These are phyloP conservation scores for Champsocephalus esox DNA, from an alignment of 2,797 vertebrate species.

Conservation along the genomic window DNA sequence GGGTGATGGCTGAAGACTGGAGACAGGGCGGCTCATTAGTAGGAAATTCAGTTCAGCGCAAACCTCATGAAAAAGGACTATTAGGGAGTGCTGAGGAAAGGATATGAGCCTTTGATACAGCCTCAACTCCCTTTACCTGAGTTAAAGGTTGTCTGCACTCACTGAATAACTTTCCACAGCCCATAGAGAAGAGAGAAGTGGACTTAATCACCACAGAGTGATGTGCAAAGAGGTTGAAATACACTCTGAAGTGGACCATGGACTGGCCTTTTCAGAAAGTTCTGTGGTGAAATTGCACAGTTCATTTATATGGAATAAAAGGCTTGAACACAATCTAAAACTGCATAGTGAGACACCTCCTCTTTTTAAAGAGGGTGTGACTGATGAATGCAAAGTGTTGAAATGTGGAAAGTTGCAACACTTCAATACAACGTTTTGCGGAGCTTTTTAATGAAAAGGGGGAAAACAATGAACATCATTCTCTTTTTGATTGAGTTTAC, in stretches of 20 bases:
- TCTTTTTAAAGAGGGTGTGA: not conserved
- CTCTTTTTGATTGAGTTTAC: too few relatives aligned
- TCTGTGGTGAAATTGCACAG: not conserved
- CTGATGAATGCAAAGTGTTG: too few relatives aligned
- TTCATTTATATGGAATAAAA: not conserved
- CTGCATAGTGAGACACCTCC: not conserved
- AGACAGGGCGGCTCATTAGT: constrained; percentile 62
- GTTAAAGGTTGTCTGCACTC: constrained; percentile 58
- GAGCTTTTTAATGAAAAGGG: too few relatives aligned
- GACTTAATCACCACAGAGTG: constrained; percentile 27
- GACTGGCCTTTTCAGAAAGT: constrained; percentile 4
- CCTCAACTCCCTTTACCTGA: constrained; percentile 47
- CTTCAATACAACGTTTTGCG: too few relatives aligned
- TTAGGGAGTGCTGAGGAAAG: constrained; percentile 27
- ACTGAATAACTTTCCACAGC: constrained; percentile 21
- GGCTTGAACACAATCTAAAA: not conserved
- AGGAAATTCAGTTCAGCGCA: constrained; percentile 59
- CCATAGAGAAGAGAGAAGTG: constrained; percentile 23
- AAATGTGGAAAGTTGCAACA: too few relatives aligned
- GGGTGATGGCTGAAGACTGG: constrained; percentile 32
- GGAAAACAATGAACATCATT: too few relatives aligned
- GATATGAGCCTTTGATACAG: constrained; percentile 42
- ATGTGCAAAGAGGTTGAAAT: constrained; percentile 6
- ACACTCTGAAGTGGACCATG: constrained; percentile 1
- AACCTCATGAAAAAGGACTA: constrained; percentile 33